Conservation (phyloP, 2,113 vertebrate genomes). For the Sander vitreus region DNA sequence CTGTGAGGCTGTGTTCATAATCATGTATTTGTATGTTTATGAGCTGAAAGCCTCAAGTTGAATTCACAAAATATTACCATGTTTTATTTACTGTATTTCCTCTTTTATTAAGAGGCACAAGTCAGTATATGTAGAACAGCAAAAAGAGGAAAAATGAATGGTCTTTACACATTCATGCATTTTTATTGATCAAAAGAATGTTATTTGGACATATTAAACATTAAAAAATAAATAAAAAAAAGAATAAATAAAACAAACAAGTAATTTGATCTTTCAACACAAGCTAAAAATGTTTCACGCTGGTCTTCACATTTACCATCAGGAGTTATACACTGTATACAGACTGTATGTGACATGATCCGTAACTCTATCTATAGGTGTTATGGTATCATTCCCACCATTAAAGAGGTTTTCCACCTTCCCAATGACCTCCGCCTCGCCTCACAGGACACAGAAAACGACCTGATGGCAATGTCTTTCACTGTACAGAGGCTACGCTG, state of each 20-base stretch:
- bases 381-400: slow-evolving; percentile 81
- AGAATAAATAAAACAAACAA: slow-evolving; percentile 10
- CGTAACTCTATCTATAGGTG: slow-evolving; percentile 81
- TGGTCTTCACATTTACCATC: slow-evolving; percentile 48
- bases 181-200: not conserved
- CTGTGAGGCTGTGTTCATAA: not conserved
- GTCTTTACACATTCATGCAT: not conserved
- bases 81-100: not conserved
- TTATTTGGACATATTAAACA: not conserved
- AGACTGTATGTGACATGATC: slow-evolving; percentile 75
- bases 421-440: slow-evolving; percentile 76
- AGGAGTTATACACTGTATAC: slow-evolving; percentile 45
- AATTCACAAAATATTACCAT: not conserved
- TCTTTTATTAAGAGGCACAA: not conserved
- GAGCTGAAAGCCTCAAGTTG: not conserved
- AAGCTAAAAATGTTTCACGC: slow-evolving; percentile 30
- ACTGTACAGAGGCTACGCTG: slow-evolving; percentile 53
- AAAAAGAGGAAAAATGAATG: not conserved
- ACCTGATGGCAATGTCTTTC: slow-evolving; percentile 74
- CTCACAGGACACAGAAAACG: slow-evolving; percentile 79
- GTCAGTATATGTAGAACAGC: not conserved
- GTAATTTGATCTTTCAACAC: slow-evolving; percentile 4
- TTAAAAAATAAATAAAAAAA: not conserved
- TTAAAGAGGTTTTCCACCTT: slow-evolving; percentile 82
- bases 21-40: not conserved